A percentile compares a stretch with the other conserved stretches of the same genome.
phyloP scores from a whole-genome alignment of 2,888 invertebrate genomes.

The Diarsia mendica region DNA sequence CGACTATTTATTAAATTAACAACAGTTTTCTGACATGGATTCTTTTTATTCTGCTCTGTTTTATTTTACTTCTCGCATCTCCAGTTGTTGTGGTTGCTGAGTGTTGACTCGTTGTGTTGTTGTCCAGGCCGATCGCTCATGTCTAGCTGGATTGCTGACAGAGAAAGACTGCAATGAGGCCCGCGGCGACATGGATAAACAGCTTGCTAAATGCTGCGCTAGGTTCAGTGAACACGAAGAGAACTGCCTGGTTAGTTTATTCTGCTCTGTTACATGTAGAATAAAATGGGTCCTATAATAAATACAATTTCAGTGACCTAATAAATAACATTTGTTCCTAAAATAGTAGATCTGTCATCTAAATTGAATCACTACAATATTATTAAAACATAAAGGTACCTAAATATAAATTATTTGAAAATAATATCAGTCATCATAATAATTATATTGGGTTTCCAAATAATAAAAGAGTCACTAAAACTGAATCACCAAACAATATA shows the following conservation, averaged over 20 bases:
- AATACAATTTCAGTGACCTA: neutral
- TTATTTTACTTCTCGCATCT: neutral
- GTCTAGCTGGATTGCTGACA: constrained; percentile 77
- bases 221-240: constrained; percentile 80
- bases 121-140: constrained; percentile 76
- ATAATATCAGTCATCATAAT: neutral
- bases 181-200: constrained; percentile 71
- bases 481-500: too few species aligned
- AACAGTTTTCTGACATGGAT: too few species aligned
- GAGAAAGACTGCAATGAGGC: constrained; percentile 71
- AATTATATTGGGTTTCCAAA: neutral
- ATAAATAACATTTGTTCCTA: neutral
- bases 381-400: neutral
- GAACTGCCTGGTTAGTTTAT: constrained; percentile 79
- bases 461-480: neutral
- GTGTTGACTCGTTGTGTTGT: neutral
- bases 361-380: neutral
- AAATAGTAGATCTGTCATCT: neutral
- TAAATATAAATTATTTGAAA: neutral
- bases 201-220: constrained; percentile 76
- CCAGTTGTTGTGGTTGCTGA: neutral
- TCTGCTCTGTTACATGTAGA: neutral
- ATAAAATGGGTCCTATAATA: neutral
- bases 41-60: neutral
- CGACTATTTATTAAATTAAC: too few species aligned